phyloP scores from a whole-genome alignment of 2,113 vertebrate species.

The Sinocyclocheilus anophthalmus region DNA sequence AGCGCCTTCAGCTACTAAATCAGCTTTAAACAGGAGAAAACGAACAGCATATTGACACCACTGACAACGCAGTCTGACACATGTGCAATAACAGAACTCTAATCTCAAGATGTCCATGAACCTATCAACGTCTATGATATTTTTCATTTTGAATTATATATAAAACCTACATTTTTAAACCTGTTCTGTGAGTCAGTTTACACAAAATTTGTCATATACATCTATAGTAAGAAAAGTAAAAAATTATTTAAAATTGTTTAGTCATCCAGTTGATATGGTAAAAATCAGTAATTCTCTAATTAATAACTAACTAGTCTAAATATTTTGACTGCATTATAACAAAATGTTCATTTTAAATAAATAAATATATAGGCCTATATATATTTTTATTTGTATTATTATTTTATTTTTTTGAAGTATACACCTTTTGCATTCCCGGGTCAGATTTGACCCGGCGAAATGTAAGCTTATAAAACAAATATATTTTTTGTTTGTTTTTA shows the following conservation, averaged over 20 bases:
- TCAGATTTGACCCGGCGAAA: no score
- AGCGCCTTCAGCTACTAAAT: neutral
- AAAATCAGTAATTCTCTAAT: neutral
- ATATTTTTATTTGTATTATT: no score
- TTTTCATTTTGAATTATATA: neutral
- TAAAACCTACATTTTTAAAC: neutral
- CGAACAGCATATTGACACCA: no score
- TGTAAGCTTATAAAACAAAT: no score
- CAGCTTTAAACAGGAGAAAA: neutral
- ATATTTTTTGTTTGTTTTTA: no score
- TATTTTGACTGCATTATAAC: neutral
- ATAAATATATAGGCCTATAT: no score
- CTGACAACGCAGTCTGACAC: neutral
- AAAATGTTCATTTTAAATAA: neutral
- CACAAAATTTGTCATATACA: neutral
- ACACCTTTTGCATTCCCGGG: no score
- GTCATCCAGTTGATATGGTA: neutral
- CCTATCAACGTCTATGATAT: neutral
- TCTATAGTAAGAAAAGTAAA: neutral
- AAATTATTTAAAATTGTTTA: neutral
- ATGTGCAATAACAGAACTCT: neutral
- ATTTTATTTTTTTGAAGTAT: no score
- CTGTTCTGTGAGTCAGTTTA: neutral
- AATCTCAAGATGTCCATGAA: neutral
- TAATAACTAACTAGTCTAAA: neutral